Percentiles rank a stretch among this genome's conserved stretches.
These are phyloP conservation scores for Onthophagus sagittarius DNA, from an alignment of 2,888 invertebrate species.

Conservation along the genomic window DNA sequence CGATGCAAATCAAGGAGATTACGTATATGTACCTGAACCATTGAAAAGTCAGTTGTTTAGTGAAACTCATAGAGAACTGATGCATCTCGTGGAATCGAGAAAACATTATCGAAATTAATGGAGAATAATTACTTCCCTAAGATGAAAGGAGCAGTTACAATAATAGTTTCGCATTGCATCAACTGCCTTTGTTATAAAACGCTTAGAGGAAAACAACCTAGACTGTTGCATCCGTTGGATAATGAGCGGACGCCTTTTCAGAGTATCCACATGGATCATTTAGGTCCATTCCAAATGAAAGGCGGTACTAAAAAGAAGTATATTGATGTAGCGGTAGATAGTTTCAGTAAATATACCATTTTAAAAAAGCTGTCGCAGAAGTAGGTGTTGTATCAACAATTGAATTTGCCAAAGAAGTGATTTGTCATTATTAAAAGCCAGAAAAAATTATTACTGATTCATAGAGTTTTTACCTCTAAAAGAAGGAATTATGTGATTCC, in stretches of 20 bases:
- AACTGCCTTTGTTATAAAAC: constrained; percentile 36
- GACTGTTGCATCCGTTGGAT: constrained; percentile 36
- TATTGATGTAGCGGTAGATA: too few species aligned
- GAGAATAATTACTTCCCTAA: constrained; percentile 34
- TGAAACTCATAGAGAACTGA: constrained; percentile 36
- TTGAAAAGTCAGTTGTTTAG: too few species aligned
- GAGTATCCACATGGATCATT: constrained; percentile 44
- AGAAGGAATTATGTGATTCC: too few species aligned
- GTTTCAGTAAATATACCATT: too few species aligned
- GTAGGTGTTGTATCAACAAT: too few species aligned
- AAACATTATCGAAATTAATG: constrained; percentile 32
- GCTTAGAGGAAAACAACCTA: constrained; percentile 27
- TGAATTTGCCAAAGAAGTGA: too few species aligned
- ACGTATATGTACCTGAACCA: too few species aligned
- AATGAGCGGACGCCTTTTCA: constrained; percentile 42
- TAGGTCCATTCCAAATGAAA: constrained; percentile 41
- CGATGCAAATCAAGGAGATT: too few species aligned
- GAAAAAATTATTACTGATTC: too few species aligned
- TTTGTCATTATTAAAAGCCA: too few species aligned
- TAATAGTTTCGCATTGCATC: constrained; percentile 34
- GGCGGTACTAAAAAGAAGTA: constrained; percentile 24
- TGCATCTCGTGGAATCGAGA: constrained; percentile 38
- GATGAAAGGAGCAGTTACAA: constrained; percentile 32
- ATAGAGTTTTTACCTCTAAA: too few species aligned
- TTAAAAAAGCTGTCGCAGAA: too few species aligned